phyloP scores from a whole-genome alignment of 2,888 invertebrate genomes.

The Dascillus cervinus region DNA sequence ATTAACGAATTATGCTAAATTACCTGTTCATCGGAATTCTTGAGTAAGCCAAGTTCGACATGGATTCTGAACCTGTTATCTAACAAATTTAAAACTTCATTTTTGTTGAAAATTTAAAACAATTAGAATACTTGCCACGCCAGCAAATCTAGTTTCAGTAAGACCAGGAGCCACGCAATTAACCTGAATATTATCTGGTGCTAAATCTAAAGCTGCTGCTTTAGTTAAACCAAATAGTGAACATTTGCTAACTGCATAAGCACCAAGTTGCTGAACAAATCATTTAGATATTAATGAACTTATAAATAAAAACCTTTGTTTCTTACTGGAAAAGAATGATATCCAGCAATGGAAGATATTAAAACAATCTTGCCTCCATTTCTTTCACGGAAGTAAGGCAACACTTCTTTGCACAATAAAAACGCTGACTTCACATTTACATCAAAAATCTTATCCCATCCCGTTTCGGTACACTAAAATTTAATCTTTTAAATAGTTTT shows the following conservation, averaged over 20 bases:
- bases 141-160: slow-evolving; percentile 83
- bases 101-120: no score
- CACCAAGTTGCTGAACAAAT: slow-evolving; percentile 63
- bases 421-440: slow-evolving; percentile 87
- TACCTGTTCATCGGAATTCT: no score
- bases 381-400: slow-evolving; percentile 71
- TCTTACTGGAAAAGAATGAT: slow-evolving; percentile 48
- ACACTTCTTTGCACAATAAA: slow-evolving; percentile 77
- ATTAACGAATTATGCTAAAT: no score
- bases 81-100: neutral
- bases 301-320: neutral
- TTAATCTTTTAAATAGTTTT: no score
- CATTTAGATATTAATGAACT: neutral
- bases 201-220: slow-evolving; percentile 69
- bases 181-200: slow-evolving; percentile 77
- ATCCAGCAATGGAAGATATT: slow-evolving; percentile 82
- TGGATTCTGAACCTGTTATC: no score
- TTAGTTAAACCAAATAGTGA: slow-evolving; percentile 83
- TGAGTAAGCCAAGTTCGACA: no score
- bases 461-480: slow-evolving; percentile 64
- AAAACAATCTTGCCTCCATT: slow-evolving; percentile 79
- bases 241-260: slow-evolving; percentile 91
- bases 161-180: slow-evolving; percentile 92
- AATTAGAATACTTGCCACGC: no score
- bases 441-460: slow-evolving; percentile 96